Conservation (phyloP, 2,888 invertebrate species). For the Pemphredon lugubris region DNA sequence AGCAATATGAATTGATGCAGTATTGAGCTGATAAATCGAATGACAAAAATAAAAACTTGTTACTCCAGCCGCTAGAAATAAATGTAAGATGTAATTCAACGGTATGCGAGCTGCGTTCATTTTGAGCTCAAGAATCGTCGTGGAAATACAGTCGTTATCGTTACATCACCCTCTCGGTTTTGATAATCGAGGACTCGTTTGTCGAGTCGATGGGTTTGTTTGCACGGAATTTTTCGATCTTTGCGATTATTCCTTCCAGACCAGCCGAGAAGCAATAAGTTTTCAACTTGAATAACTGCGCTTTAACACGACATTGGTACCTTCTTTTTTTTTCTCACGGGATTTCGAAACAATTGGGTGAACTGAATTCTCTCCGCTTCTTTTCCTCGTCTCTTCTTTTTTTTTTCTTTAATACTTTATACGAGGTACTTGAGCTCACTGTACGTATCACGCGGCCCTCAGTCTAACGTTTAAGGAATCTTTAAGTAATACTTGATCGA, state of each 20-base stretch:
- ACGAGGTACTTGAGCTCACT: slow-evolving; percentile 43
- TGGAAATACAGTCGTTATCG: too few relatives aligned
- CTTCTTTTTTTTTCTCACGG: too few relatives aligned
- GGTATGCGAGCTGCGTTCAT: slow-evolving; percentile 52
- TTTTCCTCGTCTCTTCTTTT: slow-evolving; percentile 10
- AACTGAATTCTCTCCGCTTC: not conserved
- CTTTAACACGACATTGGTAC: too few relatives aligned
- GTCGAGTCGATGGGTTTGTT: too few relatives aligned
- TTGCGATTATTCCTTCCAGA: too few relatives aligned
- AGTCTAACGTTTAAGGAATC: slow-evolving; percentile 72
- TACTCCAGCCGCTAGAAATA: slow-evolving; percentile 72
- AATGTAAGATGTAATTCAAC: slow-evolving; percentile 58
- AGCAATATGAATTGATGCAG: slow-evolving; percentile 81
- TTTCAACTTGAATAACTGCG: too few relatives aligned
- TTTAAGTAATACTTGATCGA: slow-evolving; percentile 72
- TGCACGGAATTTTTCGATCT: too few relatives aligned
- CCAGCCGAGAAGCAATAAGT: too few relatives aligned
- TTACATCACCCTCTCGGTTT: not conserved
- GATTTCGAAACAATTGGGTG: too few relatives aligned
- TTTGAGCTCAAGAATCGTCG: slow-evolving; percentile 44
- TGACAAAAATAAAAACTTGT: slow-evolving; percentile 58
- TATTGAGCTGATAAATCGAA: slow-evolving; percentile 72
- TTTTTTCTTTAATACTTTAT: slow-evolving; percentile 4
- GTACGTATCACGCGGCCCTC: slow-evolving; percentile 60
- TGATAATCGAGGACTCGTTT: not conserved